Evolutionary conservation across 1,140 invertebrate genomes (phyloP), one percentile per base, ranked within the genome.

Genomic region (Aphidius ervi): DNA sequence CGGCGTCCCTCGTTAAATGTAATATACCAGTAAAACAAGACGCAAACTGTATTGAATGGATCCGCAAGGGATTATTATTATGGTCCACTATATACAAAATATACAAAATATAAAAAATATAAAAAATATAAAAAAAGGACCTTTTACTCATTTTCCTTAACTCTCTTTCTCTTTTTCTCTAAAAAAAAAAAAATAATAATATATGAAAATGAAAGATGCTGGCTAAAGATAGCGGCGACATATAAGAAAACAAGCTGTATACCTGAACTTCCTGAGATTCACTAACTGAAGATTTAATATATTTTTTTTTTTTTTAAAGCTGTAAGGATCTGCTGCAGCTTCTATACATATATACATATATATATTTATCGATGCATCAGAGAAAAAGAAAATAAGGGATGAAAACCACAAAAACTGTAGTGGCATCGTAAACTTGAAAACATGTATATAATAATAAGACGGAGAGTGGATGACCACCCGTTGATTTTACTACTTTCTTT

Each of bases 11-110:
- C 63, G 62, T 75, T 73, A 72, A 74, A 74, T 74, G 72, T 66
- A 74, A 23, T 23, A 74, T 74, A 73, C 67, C 67, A 71, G 68
- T 76, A 76, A 77, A 74, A 74, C 70, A 70, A 76, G 72, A 62
- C 58, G 63, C 64, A 74, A 76, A 71, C 68, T n/a, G n/a, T 69
- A 62, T 50, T 67, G 70, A 68, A 73, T 8, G 50, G 52, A 49
- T 16, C 48, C 55, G 54, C 46, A 42, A 23, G 23, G 65, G 70
- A 73, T 74, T n/a, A n/a, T n/a, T n/a, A n/a, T n/a, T n/a, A n/a
- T n/a, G n/a, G n/a, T n/a, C n/a, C n/a, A n/a, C n/a, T n/a, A n/a
- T n/a, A n/a, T n/a, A n/a, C n/a, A n/a, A n/a, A n/a, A n/a, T n/a
- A n/a, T n/a, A n/a, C n/a, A n/a, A n/a, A n/a, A n/a, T n/a, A n/a